Conservation (phyloP, 2,797 vertebrate species). For the Telmatherina bonti region DNA sequence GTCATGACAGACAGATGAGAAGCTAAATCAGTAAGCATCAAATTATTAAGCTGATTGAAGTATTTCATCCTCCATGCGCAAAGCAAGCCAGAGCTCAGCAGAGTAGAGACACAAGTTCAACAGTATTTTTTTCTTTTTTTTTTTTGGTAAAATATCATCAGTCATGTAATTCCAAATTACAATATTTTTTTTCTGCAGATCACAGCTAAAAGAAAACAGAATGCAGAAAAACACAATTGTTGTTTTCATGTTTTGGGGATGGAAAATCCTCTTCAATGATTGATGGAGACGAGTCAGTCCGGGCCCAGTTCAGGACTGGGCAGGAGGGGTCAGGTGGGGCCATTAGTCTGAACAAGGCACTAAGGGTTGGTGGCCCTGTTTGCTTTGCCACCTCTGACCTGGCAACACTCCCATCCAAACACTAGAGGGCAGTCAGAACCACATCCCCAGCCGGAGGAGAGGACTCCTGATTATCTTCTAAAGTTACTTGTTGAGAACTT, state of each 20-base stretch:
- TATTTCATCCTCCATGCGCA: slow-evolving; percentile 66
- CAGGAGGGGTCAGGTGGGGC: slow-evolving; percentile 65
- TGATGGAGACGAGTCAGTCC: slow-evolving; percentile 23
- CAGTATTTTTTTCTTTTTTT: slow-evolving; percentile 44
- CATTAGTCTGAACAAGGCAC: slow-evolving; percentile 78
- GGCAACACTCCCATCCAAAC: slow-evolving; percentile 59
- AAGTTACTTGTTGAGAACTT: slow-evolving; percentile 55
- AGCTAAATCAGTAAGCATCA: slow-evolving; percentile 44
- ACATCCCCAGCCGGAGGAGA: slow-evolving; percentile 38
- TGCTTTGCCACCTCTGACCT: slow-evolving; percentile 61
- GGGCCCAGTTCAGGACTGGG: slow-evolving; percentile 43
- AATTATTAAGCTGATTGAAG: slow-evolving; percentile 49
- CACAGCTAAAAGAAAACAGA: slow-evolving; percentile 58
- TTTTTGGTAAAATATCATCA: slow-evolving; percentile 54
- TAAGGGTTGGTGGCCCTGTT: slow-evolving; percentile 58
- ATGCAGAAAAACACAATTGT: slow-evolving; percentile 37
- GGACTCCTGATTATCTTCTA: slow-evolving; percentile 58
- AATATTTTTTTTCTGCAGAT: slow-evolving; percentile 69
- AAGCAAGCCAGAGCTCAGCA: slow-evolving; percentile 73
- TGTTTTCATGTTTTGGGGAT: slow-evolving; percentile 35
- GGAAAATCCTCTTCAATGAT: slow-evolving; percentile 48
- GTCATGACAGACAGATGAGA: slow-evolving; percentile 45
- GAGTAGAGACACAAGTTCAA: slow-evolving; percentile 69
- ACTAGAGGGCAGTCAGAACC: slow-evolving; percentile 67
- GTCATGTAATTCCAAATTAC: slow-evolving; percentile 68